These are phyloP conservation scores for Dryomyza anilis DNA, from an alignment of 2,888 invertebrate genomes.

Conservation along the genomic window DNA sequence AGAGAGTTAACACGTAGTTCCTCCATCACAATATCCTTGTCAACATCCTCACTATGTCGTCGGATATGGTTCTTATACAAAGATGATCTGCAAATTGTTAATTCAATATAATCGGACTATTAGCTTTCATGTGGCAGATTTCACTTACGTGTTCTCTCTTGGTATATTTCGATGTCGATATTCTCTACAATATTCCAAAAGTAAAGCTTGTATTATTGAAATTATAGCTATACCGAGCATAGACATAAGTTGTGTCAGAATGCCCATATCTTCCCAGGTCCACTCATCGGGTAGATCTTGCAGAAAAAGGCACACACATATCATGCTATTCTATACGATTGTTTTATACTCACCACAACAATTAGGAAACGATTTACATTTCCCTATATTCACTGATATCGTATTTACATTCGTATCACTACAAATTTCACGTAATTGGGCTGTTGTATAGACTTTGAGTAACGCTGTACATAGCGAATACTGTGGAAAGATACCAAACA, in stretches of 20 bases:
- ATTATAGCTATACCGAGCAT: too few relatives aligned
- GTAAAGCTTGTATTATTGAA: neutral
- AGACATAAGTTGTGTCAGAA: slow-evolving; percentile 4
- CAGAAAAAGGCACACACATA: too few relatives aligned
- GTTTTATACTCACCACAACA: slow-evolving; percentile 46
- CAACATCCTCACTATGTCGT: neutral
- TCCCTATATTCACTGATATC: slow-evolving; percentile 33
- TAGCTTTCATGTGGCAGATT: too few relatives aligned
- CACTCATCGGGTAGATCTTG: neutral
- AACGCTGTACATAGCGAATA: slow-evolving; percentile 35
- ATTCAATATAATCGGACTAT: too few relatives aligned
- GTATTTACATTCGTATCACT: slow-evolving; percentile 29
- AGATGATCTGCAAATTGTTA: neutral
- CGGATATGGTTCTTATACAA: neutral
- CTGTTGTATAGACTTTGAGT: slow-evolving; percentile 35
- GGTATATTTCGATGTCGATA: neutral
- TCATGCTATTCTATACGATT: too few relatives aligned
- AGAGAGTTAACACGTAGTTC: neutral
- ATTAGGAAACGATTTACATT: slow-evolving; percentile 35
- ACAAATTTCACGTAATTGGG: too few relatives aligned
- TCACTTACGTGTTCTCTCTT: neutral
- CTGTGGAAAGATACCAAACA: slow-evolving; percentile 24
- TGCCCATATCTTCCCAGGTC: neutral
- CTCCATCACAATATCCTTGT: slow-evolving; percentile 3
- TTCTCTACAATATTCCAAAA: neutral